Base-by-base conservation (phyloP, 2,797 vertebrate species). In the Sebastes alutus region DNA sequence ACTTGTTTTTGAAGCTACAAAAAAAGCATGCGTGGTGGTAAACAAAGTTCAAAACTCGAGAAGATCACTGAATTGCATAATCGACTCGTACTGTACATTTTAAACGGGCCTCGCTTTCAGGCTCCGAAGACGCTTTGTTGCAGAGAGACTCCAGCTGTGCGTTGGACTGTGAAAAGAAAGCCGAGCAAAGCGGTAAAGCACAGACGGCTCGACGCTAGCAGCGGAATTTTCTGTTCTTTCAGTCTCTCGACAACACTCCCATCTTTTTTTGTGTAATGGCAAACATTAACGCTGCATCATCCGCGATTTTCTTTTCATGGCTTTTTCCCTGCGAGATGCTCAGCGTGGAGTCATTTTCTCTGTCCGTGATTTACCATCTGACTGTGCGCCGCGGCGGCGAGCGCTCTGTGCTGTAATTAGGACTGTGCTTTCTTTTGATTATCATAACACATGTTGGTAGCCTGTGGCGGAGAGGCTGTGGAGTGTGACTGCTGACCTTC, bases 401-500 rank as follows among this genome's bases (percentile, higher is more conserved):
- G 52, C 1, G 16, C 64, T 87, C 67, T 16, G 64, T 32, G 75
- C 86, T 87, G 86, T 89, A 91, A 90, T 94, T 92, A 88, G 74
- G 78, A 78, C 82, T 30, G 46, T 18, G 81, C 75, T 89, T 83
- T 85, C 86, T 84, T 93, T 88, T 90, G 80, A 91, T 89, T 86
- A 88, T 86, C 85, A 75, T 80, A 83, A 72, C 80, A 87, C 87
- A 85, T 83, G 89, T 89, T 77, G 72, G 72, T 82, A 76, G 89
- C 90, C 89, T 61, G 54, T 82, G 86, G 90, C 81, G 4, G 75
- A 38, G 71, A 63, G 59, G 60, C 78, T 82, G 62, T 82, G 65
- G 83, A 87, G 84, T 88, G 74, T 83, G 84, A 89, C 81, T 80
- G 84, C 83, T 91, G 90, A 93, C 93, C 91, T 92, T 86, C 88